Percentiles rank a stretch among this genome's conserved stretches.
These are phyloP conservation scores for Hirtodrosophila alboralis DNA, from an alignment of 2,888 invertebrate species.

Conservation along the genomic window DNA sequence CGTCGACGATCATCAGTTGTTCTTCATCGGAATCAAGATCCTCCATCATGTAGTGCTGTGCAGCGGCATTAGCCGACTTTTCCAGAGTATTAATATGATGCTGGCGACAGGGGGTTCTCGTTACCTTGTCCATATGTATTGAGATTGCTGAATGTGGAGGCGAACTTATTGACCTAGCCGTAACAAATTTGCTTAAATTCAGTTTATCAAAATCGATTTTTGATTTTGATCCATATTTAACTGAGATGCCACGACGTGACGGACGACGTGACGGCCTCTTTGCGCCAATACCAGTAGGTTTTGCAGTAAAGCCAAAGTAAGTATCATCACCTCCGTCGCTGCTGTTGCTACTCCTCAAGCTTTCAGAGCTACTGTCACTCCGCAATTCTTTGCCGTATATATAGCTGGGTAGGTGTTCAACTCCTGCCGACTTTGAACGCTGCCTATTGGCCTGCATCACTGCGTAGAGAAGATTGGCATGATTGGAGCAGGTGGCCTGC, in stretches of 20 bases:
- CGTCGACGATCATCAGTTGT: conserved; percentile 55
- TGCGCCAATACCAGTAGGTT: background rate
- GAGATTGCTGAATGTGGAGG: conserved; percentile 41
- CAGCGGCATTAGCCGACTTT: conserved; percentile 22
- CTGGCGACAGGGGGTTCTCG: conserved; percentile 13
- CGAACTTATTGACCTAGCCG: conserved; percentile 58
- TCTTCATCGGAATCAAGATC: conserved; percentile 6
- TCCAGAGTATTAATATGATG: conserved; percentile 47
- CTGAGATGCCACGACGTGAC: no score
- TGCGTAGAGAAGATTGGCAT: conserved; percentile 37
- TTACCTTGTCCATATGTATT: conserved; percentile 6
- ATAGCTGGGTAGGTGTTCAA: conserved; percentile 8
- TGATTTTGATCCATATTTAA: no score
- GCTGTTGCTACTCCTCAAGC: background rate
- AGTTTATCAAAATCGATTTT: background rate
- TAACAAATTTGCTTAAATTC: background rate
- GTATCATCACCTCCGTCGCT: conserved; percentile 2
- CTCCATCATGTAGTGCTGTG: no score
- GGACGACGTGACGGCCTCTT: background rate
- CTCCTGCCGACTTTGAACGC: conserved; percentile 54
- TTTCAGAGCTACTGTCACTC: conserved; percentile 14
- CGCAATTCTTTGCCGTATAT: conserved; percentile 11
- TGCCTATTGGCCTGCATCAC: conserved; percentile 52
- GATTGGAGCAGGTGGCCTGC: conserved; percentile 16
- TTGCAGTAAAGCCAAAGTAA: no score